These are phyloP conservation scores for Engraulis encrasicolus DNA, from an alignment of 2,113 vertebrate species.

Conservation along the genomic window DNA sequence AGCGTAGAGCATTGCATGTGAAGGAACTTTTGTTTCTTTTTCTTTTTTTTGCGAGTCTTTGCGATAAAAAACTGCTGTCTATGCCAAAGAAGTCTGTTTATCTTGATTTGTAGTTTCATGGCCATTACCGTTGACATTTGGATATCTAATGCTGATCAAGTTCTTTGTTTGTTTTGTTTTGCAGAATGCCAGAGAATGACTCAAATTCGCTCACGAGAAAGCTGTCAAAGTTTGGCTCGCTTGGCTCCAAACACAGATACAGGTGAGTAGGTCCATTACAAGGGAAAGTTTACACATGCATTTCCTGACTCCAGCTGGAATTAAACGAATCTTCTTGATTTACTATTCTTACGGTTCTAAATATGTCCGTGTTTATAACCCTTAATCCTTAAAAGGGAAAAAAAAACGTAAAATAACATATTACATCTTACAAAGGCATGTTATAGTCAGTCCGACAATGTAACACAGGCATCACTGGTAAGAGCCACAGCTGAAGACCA, in stretches of 20 bases:
- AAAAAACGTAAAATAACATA: not conserved
- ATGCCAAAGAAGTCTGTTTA: not conserved
- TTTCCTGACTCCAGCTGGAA: not conserved
- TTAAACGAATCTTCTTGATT: not conserved
- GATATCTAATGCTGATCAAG: not conserved
- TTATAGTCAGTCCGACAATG: not conserved
- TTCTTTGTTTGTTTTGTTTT: constrained; percentile 4
- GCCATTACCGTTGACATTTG: not conserved
- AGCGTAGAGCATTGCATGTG: not conserved
- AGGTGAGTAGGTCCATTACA: constrained; percentile 70
- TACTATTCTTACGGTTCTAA: no score
- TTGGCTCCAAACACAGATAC: constrained; percentile 83
- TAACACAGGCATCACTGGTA: not conserved
- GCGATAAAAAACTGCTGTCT: not conserved
- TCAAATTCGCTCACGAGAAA: constrained; percentile 81
- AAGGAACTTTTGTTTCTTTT: not conserved
- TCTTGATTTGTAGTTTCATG: not conserved
- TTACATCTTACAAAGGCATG: no score
- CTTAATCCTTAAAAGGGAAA: no score
- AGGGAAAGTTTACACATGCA: not conserved
- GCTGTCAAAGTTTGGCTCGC: constrained; percentile 85
- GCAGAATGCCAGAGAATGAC: constrained; percentile 85
- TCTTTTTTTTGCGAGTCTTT: not conserved
- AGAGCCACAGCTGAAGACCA: not conserved
- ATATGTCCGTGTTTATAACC: no score